A percentile compares a stretch with the other conserved stretches of the same genome.
Conservation (phyloP, 2,113 vertebrate species). For the Megaleporinus macrocephalus region DNA sequence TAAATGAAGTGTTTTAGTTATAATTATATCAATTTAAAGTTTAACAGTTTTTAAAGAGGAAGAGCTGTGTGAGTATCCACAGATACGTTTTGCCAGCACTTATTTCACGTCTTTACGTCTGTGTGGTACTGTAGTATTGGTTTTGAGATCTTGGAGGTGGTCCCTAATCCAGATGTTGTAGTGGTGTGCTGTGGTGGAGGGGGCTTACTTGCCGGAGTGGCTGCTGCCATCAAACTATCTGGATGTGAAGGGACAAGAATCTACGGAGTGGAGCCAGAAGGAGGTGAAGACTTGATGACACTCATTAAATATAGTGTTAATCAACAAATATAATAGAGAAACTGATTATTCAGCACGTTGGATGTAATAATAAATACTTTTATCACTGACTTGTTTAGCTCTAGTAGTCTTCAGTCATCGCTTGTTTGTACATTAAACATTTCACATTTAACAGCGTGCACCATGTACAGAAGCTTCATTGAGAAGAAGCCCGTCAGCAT, state of each 20-base stretch:
- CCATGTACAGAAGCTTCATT: slow-evolving; percentile 78
- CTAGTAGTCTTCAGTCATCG: neutral
- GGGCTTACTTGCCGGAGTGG: slow-evolving; percentile 76
- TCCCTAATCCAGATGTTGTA: slow-evolving; percentile 73
- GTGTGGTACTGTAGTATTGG: slow-evolving; percentile 65
- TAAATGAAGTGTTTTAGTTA: too few species aligned
- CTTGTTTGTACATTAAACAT: neutral
- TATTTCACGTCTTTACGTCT: neutral
- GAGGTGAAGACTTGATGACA: slow-evolving; percentile 66
- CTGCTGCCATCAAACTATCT: slow-evolving; percentile 76
- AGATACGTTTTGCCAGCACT: neutral
- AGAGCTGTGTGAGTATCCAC: too few species aligned
- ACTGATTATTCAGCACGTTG: neutral
- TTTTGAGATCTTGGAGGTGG: slow-evolving; percentile 76
- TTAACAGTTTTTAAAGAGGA: too few species aligned
- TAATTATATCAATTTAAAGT: too few species aligned
- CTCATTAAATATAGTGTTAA: neutral
- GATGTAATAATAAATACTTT: neutral
- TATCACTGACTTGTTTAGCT: neutral
- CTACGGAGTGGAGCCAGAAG: slow-evolving; percentile 80
- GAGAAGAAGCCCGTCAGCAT: slow-evolving; percentile 77
- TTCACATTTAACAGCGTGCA: slow-evolving; percentile 71
- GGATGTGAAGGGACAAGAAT: slow-evolving; percentile 72
- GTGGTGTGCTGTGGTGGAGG: slow-evolving; percentile 80
- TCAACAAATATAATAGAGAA: neutral